Percentiles rank a stretch among this genome's conserved stretches.
These are phyloP conservation scores for Danaus plexippus DNA, from an alignment of 1,140 invertebrate species.

Conservation along the genomic window DNA sequence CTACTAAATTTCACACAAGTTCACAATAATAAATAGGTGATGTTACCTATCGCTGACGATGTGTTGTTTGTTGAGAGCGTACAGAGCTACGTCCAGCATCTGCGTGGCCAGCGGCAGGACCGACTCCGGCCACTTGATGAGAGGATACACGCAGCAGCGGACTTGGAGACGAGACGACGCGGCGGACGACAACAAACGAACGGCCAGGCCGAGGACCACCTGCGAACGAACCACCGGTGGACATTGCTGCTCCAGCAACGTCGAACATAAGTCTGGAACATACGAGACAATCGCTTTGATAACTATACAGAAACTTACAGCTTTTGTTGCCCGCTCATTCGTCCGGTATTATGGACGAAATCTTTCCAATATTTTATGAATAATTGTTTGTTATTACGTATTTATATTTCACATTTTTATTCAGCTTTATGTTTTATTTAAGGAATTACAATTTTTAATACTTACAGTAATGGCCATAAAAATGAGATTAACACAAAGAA, in stretches of 20 bases:
- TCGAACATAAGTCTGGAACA: constrained; percentile 38
- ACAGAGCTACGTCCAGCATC: constrained; percentile 34
- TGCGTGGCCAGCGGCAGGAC: constrained; percentile 25
- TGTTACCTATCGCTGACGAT: constrained; percentile 44
- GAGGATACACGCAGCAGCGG: constrained; percentile 41
- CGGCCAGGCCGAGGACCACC: constrained; percentile 32
- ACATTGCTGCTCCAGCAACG: constrained; percentile 32
- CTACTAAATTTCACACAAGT: no score
- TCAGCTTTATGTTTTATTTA: no score
- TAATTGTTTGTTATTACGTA: no score
- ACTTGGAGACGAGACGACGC: constrained; percentile 16
- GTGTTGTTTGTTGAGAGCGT: constrained; percentile 36
- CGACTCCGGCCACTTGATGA: constrained; percentile 38
- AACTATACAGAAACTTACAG: no score
- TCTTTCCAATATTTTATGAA: no score
- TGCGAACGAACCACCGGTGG: constrained; percentile 46
- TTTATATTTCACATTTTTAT: no score
- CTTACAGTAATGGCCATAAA: no score
- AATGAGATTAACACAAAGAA: no score
- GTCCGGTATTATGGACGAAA: no score
- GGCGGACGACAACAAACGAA: constrained; percentile 38
- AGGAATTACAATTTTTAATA: no score
- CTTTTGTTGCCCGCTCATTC: no score
- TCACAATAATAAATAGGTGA: no score
- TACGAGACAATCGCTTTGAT: background rate